Evolutionary conservation across 2,888 invertebrate species (phyloP), one percentile per base, ranked within the genome.

Genomic region (Melieria crassipennis): DNA sequence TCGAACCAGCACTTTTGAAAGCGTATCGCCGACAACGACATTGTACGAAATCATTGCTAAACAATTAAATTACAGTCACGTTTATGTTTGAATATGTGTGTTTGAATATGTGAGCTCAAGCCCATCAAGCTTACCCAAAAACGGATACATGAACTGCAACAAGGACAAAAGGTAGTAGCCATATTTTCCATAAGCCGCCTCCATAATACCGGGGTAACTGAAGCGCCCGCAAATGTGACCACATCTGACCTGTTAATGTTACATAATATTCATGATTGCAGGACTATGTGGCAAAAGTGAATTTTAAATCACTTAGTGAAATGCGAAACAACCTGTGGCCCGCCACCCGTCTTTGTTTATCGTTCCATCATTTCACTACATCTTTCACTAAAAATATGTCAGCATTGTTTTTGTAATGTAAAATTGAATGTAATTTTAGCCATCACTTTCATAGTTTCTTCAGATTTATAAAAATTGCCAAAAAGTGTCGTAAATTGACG

Each of bases 11-110:
- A 95, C 93, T 87, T 94, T 94, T 13, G 94, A 94, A 58, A 94
- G 89, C 0, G 94, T 95, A 83, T 95, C 95, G 30, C 94, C 95
- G 47, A 95, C 94, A 30, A 94, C 94, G 16, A 95, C 92, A 85
- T 95, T 95, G 86, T 95, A 95, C 71, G 94, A 94, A 72, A 94
- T 92, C 94, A 95, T 94, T 7, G 94, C 94, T 94, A 88, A 55
- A 89, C 89, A 77, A 30, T 30, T 30, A 30, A 30, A 30, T 30
- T 30, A 30, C 10, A 9, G 7, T 7, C 9, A 61, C 13, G 7
- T 43, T 61, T 56, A 63, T 62, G 13, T 57, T 70, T 58, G 48
- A 48, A 62, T 48, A 30, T 30, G 30, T 30, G 56, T 52, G 42
- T 69, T 50, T 69, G 30, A 30, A 30, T 30, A 30, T 30, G 30